Conservation (phyloP, 2,113 vertebrate genomes). For the Triplophysa dalaica region DNA sequence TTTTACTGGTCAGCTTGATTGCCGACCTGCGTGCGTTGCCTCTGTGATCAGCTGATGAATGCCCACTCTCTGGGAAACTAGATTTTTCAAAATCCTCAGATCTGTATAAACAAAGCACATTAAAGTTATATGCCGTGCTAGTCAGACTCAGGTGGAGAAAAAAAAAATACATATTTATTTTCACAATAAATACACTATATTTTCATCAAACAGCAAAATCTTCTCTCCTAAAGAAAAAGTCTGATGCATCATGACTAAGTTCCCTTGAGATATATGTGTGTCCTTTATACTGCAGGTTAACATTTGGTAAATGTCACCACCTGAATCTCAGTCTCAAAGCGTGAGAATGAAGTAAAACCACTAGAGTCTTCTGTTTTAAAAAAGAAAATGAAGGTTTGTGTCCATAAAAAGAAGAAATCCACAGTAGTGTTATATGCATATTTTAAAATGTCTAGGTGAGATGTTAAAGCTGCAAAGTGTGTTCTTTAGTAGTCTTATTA, state of each 20-base stretch:
- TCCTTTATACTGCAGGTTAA: not conserved
- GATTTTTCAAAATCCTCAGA: conserved; percentile 74
- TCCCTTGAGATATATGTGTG: not conserved
- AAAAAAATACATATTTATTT: not conserved
- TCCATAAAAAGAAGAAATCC: too few relatives aligned
- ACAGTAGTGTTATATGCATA: too few relatives aligned
- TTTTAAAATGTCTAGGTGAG: too few relatives aligned
- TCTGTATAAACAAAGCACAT: conserved; percentile 67
- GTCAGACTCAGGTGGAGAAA: not conserved
- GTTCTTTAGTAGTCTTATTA: too few relatives aligned
- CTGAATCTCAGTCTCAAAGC: not conserved
- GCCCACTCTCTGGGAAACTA: conserved; percentile 65
- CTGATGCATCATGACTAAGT: not conserved
- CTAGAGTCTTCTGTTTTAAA: not conserved
- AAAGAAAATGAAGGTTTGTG: not conserved
- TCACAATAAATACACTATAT: conserved; percentile 15
- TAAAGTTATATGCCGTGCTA: not conserved
- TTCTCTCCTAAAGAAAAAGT: not conserved
- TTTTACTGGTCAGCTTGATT: conserved; percentile 74
- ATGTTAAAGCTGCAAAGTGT: too few relatives aligned
- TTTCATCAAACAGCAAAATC: not conserved
- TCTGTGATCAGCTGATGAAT: conserved; percentile 58
- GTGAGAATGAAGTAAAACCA: not conserved
- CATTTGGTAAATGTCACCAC: not conserved
- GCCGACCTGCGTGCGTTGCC: conserved; percentile 68